phyloP scores from a whole-genome alignment of 23 tunicate genomes.

The Trididemnum clinides region DNA sequence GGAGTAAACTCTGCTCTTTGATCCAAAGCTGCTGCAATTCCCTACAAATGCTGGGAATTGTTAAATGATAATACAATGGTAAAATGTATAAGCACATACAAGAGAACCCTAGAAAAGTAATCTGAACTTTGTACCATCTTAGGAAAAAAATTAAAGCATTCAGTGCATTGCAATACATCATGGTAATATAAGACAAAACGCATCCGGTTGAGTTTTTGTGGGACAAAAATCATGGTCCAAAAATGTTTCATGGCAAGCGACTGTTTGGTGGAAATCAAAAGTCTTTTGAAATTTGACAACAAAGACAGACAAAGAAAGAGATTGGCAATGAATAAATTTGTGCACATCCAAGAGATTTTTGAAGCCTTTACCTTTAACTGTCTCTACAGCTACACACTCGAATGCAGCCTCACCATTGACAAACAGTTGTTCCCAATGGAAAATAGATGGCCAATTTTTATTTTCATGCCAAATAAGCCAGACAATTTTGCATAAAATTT shows the following conservation, averaged over 20 bases:
- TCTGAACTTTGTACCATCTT: neutral
- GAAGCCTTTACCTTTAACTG: too few species aligned
- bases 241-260: neutral
- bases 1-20: conserved; percentile 19
- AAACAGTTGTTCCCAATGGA: conserved; percentile 27
- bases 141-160: conserved; percentile 26
- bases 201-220: conserved; percentile 32
- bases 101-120: conserved; percentile 24
- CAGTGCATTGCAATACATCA: conserved; percentile 28
- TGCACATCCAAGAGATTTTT: conserved; percentile 4
- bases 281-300: conserved; percentile 13
- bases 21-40: neutral
- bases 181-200: conserved; percentile 17
- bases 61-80: conserved; percentile 1
- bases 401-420: conserved; percentile 18
- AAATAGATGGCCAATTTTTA: conserved; percentile 11
- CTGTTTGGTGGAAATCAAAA: neutral
- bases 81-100: neutral
- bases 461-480: neutral
- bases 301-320: conserved; percentile 24
- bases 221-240: too few species aligned
- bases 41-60: conserved; percentile 2
- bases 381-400: conserved; percentile 1
- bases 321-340: conserved; percentile 19
- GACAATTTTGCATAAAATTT: too few species aligned